Evolutionary conservation across 1,140 invertebrate species (phyloP), one percentile per base, ranked within the genome.

Genomic region (Cydia pomonella): DNA sequence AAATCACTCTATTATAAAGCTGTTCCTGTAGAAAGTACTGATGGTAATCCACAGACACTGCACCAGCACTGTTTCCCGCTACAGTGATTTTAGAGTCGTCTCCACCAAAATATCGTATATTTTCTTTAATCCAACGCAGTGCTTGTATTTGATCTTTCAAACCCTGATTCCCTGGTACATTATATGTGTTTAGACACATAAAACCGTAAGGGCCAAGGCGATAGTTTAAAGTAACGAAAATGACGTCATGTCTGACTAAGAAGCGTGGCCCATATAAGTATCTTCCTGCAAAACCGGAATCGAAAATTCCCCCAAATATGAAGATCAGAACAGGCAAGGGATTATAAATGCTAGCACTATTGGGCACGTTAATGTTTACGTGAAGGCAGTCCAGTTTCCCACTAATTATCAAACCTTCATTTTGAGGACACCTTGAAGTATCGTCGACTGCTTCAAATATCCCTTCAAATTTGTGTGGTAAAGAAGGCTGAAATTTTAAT

Each of bases 111-210:
- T 93, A 94, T 75, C 87, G 92, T 80, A 95, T 95, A 83, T 97
- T 95, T 73, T 95, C 90, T 75, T 94, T 92, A 1, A 96, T 89
- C 95, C 95, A 96, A 76, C 93, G 87, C 1, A 96, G 85, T 0
- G 96, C 96, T 44, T 94, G 76, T 5, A 94, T 84, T 87, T 96
- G 96, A 83, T 97, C 96, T 91, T 96, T 94, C 69, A 96, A 84
- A 0, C 95, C 96, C 62, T 94, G 95, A 80, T 97, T 97, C 4
- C 96, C 96, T 5, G 95, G 94, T 2, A 96, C 88, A 75, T 95
- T 94, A 59, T 93, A 86, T 18, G 93, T 94, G 13, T 94, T 94
- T 4, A 94, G 95, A 78, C 95, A 96, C 53, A 97, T 87, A 83
- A 97, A 97, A 12, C 95, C 95, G 75, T 95, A 87, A 0, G 94